Conservation (phyloP, 2,797 vertebrate genomes). For the Florisuga fusca region DNA sequence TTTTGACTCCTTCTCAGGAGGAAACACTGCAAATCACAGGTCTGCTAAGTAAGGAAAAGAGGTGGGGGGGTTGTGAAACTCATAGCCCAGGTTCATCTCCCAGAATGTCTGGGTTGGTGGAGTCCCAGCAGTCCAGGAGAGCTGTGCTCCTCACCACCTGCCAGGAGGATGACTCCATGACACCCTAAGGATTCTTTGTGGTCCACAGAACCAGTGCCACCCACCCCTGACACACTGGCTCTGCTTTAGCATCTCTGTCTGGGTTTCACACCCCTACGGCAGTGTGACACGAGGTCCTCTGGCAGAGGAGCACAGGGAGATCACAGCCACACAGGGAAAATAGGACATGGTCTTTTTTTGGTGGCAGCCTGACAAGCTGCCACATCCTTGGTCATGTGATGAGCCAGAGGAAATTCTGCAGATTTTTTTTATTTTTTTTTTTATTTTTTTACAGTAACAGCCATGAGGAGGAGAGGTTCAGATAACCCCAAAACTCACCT, state of each 20-base stretch:
- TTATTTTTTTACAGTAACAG: not conserved
- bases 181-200: accelerated
- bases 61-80: not conserved
- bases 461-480: not conserved
- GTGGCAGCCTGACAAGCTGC: not conserved
- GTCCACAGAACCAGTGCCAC: not conserved
- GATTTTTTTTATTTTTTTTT: too few relatives aligned
- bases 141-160: not conserved
- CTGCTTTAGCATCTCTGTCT: not conserved
- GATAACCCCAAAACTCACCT: not conserved
- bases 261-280: not conserved
- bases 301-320: not conserved
- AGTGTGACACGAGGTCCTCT: not conserved
- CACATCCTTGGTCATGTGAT: accelerated
- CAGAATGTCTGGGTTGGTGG: not conserved
- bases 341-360: not conserved
- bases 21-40: not conserved
- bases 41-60: not conserved
- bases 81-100: not conserved
- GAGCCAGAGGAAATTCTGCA: not conserved
- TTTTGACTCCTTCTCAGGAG: not conserved
- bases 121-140: not conserved
- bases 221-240: not conserved
- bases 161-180: accelerated
- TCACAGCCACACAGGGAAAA: not conserved